Percentiles rank a stretch among this genome's conserved stretches.
Evolutionary conservation across 2,113 vertebrate species (phyloP).

Genomic region (Emydura subglobosa): DNA sequence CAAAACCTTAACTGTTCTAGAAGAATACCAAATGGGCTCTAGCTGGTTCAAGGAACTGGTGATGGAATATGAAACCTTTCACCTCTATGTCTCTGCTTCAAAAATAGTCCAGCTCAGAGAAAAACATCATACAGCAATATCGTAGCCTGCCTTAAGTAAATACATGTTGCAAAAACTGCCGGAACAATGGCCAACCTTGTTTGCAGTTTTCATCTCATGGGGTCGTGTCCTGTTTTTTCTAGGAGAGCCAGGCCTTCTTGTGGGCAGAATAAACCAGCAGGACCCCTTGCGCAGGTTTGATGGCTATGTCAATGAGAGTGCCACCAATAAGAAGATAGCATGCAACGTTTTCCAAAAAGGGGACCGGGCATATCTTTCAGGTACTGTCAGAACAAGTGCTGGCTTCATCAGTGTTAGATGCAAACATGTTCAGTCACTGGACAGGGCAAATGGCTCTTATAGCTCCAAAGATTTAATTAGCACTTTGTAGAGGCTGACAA

Average conservation of each 20-base stretch:
- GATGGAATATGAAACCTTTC: accelerated
- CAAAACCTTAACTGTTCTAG: accelerated
- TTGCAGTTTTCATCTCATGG: neutral
- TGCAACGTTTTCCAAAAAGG: slow-evolving; percentile 84
- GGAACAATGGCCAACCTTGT: neutral
- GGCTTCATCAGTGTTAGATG: accelerated
- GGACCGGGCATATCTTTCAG: slow-evolving; percentile 89
- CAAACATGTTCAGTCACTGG: accelerated
- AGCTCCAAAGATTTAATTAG: neutral
- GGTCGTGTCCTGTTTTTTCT: neutral
- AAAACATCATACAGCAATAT: neutral
- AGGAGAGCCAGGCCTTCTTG: slow-evolving; percentile 88
- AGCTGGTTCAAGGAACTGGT: neutral
- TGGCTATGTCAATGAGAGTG: slow-evolving; percentile 84
- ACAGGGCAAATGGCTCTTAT: accelerated
- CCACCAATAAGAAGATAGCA: slow-evolving; percentile 86
- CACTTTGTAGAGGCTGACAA: neutral
- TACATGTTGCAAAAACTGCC: accelerated
- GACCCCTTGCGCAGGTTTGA: slow-evolving; percentile 91
- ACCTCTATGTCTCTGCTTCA: accelerated
- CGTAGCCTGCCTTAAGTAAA: neutral
- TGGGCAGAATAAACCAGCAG: slow-evolving; percentile 84
- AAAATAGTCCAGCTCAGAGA: accelerated
- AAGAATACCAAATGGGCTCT: accelerated
- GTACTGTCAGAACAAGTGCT: slow-evolving; percentile 42